A percentile compares a stretch with the other conserved stretches of the same genome.
Evolutionary conservation across 1,140 invertebrate species (phyloP).

Genomic region (Planococcus citri): DNA sequence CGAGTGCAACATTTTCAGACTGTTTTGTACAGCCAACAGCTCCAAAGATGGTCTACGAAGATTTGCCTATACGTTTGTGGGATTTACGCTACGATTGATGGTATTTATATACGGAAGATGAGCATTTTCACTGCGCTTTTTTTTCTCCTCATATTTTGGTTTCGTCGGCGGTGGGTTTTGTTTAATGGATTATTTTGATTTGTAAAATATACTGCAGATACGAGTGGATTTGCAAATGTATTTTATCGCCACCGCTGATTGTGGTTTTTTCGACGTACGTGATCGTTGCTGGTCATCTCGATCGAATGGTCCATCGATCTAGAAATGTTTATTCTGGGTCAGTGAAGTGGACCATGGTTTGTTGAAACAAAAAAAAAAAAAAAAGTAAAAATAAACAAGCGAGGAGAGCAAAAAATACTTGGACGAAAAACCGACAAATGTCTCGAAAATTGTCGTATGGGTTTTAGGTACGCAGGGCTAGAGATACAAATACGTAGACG

Average conservation of each 20-base stretch:
- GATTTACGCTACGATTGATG: neutral
- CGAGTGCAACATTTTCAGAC: no score
- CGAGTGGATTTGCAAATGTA: neutral
- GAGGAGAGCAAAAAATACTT: no score
- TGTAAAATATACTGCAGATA: neutral
- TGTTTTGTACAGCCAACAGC: no score
- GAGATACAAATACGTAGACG: no score
- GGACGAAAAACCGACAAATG: no score
- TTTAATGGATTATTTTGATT: neutral
- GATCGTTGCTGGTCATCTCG: neutral
- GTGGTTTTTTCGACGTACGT: neutral
- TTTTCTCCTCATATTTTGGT: neutral
- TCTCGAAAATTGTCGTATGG: neutral
- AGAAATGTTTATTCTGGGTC: neutral
- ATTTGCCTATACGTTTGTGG: no score
- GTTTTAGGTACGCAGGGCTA: no score
- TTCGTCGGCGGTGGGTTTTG: neutral
- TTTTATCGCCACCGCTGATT: no score
- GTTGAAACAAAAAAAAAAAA: neutral
- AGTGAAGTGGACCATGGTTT: neutral
- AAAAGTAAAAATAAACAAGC: neutral
- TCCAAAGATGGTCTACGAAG: no score
- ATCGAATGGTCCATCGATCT: neutral
- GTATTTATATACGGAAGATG: neutral
- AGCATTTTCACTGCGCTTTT: neutral